These are phyloP conservation scores for Parus major DNA, from an alignment of 2,113 vertebrate genomes.

Conservation along the genomic window DNA sequence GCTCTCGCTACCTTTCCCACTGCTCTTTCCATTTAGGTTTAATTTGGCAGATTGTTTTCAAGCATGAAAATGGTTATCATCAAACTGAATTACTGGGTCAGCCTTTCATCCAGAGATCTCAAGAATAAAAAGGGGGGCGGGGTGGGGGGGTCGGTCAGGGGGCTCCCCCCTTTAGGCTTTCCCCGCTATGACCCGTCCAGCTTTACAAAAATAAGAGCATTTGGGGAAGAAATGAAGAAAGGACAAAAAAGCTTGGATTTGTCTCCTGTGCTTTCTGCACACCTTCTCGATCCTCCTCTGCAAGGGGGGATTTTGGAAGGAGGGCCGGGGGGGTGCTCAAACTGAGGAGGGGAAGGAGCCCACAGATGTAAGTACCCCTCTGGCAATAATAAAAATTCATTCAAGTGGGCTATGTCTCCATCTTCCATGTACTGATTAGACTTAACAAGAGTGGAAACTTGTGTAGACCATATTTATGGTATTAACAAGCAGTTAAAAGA, in stretches of 20 bases:
- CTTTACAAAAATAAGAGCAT: background rate
- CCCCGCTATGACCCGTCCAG: background rate
- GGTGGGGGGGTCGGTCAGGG: too few relatives aligned
- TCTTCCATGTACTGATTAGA: conserved; percentile 58
- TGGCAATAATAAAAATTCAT: conserved; percentile 63
- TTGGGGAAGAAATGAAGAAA: background rate
- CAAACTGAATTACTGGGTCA: conserved; percentile 35
- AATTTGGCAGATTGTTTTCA: conserved; percentile 52
- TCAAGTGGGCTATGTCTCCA: conserved; percentile 19
- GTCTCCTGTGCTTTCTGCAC: background rate
- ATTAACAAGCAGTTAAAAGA: conserved; percentile 79
- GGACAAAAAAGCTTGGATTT: conserved; percentile 11
- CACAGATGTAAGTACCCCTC: conserved; percentile 37
- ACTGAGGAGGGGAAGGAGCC: background rate
- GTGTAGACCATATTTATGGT: conserved; percentile 75
- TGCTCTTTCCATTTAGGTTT: conserved; percentile 29
- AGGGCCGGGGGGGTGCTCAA: background rate
- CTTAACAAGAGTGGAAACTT: conserved; percentile 74
- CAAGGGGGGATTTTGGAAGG: background rate
- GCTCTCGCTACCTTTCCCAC: conserved; percentile 18
- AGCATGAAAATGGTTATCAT: conserved; percentile 50
- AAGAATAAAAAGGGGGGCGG: background rate
- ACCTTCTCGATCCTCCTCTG: background rate
- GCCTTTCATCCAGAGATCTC: conserved; percentile 6
- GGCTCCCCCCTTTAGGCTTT: background rate